phyloP scores from a whole-genome alignment of 2,797 vertebrate species.

The Spinibarbus caldwelli region DNA sequence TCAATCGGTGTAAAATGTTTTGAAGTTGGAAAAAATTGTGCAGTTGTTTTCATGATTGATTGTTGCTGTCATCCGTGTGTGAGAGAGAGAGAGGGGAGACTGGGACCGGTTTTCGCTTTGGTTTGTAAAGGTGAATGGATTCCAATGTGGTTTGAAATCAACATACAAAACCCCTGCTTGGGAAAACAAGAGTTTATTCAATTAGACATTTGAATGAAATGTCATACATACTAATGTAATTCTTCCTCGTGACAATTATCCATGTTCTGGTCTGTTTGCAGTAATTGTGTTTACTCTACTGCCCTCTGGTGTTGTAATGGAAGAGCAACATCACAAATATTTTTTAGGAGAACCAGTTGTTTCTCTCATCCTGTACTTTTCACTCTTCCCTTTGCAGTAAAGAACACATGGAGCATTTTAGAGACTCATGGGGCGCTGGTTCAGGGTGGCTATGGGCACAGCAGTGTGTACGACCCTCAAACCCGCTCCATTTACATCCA shows the following conservation, averaged over 20 bases:
- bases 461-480: slow-evolving; percentile 89
- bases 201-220: no score
- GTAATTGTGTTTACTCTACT: not conserved
- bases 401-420: slow-evolving; percentile 86
- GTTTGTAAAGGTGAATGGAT: slow-evolving; percentile 5
- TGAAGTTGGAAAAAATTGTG: not conserved
- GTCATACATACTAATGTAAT: not conserved
- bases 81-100: not conserved
- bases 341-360: not conserved
- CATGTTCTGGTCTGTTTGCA: not conserved
- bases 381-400: slow-evolving; percentile 67
- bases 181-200: not conserved
- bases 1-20: not conserved
- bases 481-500: slow-evolving; percentile 90
- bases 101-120: not conserved
- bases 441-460: slow-evolving; percentile 97
- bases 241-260: not conserved
- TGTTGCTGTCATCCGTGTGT: not conserved
- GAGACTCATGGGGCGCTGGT: slow-evolving; percentile 87
- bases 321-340: not conserved
- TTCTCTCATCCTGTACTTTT: not conserved
- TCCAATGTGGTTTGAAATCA: not conserved
- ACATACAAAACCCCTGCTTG: no score
- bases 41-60: not conserved
- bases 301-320: slow-evolving; percentile 42